Conservation (phyloP, 2,797 vertebrate species). For the Sebastes umbrosus region DNA sequence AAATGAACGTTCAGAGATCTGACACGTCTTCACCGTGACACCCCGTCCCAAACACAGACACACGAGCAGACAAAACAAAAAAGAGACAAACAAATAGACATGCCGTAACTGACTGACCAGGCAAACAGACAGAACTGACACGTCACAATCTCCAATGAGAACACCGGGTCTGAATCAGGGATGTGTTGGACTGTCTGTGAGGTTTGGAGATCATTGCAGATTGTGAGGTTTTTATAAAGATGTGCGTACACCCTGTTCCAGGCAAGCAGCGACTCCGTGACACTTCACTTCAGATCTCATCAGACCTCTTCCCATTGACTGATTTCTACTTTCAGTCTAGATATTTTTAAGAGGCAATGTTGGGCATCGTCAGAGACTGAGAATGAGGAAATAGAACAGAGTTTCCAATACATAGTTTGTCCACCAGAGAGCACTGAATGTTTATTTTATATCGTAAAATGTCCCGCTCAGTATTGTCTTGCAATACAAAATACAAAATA, state of each 20-base stretch:
- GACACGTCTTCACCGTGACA: not conserved
- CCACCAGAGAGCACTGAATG: not conserved
- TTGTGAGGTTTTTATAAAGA: slow-evolving; percentile 76
- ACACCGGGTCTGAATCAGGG: slow-evolving; percentile 1
- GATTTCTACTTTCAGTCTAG: not conserved
- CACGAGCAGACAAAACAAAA: slow-evolving; percentile 16
- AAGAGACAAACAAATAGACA: slow-evolving; percentile 1
- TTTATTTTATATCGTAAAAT: not conserved
- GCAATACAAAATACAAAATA: not conserved
- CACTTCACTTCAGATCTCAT: not conserved
- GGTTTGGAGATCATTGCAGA: slow-evolving; percentile 69
- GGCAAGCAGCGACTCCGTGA: slow-evolving; percentile 12
- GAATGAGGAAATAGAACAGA: not conserved
- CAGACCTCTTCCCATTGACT: not conserved
- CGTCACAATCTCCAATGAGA: slow-evolving; percentile 74
- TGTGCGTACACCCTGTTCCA: slow-evolving; percentile 62
- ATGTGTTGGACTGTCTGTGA: not conserved
- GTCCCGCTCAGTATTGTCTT: not conserved
- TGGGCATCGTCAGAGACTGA: not conserved
- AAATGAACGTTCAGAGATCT: not conserved
- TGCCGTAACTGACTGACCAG: slow-evolving; percentile 6
- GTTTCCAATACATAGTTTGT: not conserved
- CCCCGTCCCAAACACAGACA: not conserved
- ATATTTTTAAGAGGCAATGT: not conserved
- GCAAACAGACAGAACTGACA: slow-evolving; percentile 16